Base-by-base conservation (phyloP, 1,140 invertebrate genomes). In the Dendrolimus punctatus region DNA sequence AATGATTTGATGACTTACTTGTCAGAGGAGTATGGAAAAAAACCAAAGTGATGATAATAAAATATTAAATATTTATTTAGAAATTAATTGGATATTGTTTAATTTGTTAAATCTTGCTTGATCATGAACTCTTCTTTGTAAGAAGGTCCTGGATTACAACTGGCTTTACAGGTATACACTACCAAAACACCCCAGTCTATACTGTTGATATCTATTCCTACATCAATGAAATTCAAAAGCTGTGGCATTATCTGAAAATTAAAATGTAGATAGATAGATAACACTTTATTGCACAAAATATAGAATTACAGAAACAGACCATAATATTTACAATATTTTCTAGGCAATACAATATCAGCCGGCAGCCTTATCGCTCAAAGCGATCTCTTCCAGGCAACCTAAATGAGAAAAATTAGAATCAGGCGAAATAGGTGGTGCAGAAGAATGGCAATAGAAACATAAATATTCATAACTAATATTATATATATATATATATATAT, bases 191-290 rank as follows among this genome's bases (percentile, higher is more conserved):
- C 97, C 95, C 96, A 99, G 83, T 99, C 97, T 39, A 99, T 86
- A 62, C 90, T 91, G 9, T 91, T 89, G n/a, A 91, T 82, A 46
- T 92, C 76, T 56, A 90, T 84, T 52, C 95, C 91, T 49, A 95
- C 90, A 53, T 92, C 88, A 1, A 96, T 80, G 62, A 91, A 90
- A 69, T 93, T 92, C 36, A 99, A 77, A 46, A 98, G 82, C 83
- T 98, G 96, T 2, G 98, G 97, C 93, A 98, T 96, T 47, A 98
- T 91, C 92, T 96, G 87, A 55, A 89, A 89, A n/a, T n/a, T n/a
- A n/a, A n/a, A n/a, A n/a, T n/a, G n/a, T n/a, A n/a, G n/a, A n/a
- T n/a, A n/a, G n/a, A n/a, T n/a, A n/a, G n/a, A n/a, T n/a, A n/a
- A n/a, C n/a, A n/a, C n/a, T n/a, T n/a, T n/a, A n/a, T n/a, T n/a